Evolutionary conservation across 2,113 vertebrate genomes (phyloP), one percentile per base, ranked within the genome.

Genomic region (Petroica traversi): DNA sequence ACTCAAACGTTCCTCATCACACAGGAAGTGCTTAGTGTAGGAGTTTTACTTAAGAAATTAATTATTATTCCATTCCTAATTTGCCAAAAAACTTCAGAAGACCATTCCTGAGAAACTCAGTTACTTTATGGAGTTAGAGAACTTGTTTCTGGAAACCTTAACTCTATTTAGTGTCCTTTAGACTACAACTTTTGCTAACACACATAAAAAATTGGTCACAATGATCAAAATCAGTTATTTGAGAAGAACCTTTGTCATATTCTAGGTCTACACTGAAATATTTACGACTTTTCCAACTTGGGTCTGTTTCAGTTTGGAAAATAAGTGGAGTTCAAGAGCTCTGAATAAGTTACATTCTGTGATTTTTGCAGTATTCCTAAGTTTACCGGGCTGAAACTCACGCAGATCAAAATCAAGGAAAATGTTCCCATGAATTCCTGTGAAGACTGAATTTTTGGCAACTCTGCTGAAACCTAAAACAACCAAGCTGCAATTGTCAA

Each of bases 371-470:
- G 20, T 43, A 61, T 54, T 82, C 38, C 29, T 34, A 72, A 83
- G 41, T 93, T 89, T 92, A 76, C 49, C 0, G 0, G 29, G 31
- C 75, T 3, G 6, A 92, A 93, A 89, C 11, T 17, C 52, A 64
- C 57, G 64, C 52, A 79, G 73, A 85, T 78, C 41, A 75, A 97
- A 95, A 69, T 33, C 29, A 80, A 80, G 59, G 71, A 94, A 95
- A 90, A 87, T 25, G 64, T 91, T 97, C 77, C 69, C 91, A 85
- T 45, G 80, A 93, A 89, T 88, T 94, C 48, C 73, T 48, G 52
- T 68, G 61, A 94, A 94, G 40, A 34, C 13, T 41, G 52, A 64
- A 41, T 89, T 95, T 95, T 94, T 96, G 95, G 80, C 91, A 95
- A 33, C 54, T 76, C 49, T 40, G 41, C 38, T 89, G 84, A 92